Conservation (phyloP, 64 coral and sea anemone species). For the Pocillopora verrucosa region DNA sequence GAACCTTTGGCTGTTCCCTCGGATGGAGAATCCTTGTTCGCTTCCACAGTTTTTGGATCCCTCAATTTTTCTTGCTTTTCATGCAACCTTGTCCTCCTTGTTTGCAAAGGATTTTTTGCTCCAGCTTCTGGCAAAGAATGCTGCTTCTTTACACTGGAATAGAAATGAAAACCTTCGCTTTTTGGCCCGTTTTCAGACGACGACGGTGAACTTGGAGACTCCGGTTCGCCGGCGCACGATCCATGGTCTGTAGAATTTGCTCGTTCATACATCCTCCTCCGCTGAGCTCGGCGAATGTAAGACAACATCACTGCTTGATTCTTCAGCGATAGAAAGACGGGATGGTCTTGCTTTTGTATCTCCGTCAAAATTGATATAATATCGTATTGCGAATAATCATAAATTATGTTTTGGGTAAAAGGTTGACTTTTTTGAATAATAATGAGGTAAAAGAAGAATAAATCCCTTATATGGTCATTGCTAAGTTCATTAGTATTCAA, state of each 20-base stretch:
- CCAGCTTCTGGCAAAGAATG: conserved; percentile 33
- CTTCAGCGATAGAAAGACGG: background rate
- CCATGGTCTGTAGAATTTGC: conserved; percentile 25
- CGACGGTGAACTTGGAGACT: conserved; percentile 39
- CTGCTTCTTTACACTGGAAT: conserved; percentile 12
- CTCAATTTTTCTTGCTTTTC: background rate
- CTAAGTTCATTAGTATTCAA: background rate
- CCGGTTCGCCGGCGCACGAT: background rate
- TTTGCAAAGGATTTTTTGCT: background rate
- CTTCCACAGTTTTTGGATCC: background rate
- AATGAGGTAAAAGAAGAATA: background rate
- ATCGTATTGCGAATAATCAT: conserved; percentile 2
- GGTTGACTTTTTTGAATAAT: conserved; percentile 24
- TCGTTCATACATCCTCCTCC: conserved; percentile 57
- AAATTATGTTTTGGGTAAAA: background rate
- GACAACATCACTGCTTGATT: conserved; percentile 24
- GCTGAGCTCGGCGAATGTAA: conserved; percentile 36
- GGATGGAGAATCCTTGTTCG: background rate
- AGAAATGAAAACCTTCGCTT: conserved; percentile 67
- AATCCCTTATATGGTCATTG: conserved; percentile 5
- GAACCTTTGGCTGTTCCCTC: background rate
- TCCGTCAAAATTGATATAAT: background rate
- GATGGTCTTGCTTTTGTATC: background rate
- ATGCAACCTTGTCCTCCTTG: background rate
- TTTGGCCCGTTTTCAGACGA: conserved; percentile 42